phyloP scores from a whole-genome alignment of 1,140 invertebrate genomes.

The Dendrolimus punctatus region DNA sequence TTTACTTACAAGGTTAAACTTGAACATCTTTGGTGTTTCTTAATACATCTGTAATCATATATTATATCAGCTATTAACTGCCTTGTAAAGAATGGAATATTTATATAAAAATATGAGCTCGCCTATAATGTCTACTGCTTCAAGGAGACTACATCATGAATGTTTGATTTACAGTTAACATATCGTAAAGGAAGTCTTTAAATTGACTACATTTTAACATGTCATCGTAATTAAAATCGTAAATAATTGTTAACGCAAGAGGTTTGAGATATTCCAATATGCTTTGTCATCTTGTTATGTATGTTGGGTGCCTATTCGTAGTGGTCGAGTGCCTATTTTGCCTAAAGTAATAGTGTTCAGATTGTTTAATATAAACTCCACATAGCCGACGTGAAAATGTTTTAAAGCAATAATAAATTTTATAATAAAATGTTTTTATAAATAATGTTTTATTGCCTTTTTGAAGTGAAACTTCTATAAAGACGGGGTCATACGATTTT shows the following conservation, averaged over 20 bases:
- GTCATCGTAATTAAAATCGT: too few species aligned
- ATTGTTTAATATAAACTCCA: slow-evolving; percentile 6
- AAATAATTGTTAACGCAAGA: too few species aligned
- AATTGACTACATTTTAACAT: too few species aligned
- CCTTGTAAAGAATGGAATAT: background rate
- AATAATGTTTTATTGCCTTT: background rate
- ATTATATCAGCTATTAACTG: background rate
- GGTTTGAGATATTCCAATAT: background rate
- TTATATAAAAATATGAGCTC: background rate
- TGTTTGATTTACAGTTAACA: too few species aligned
- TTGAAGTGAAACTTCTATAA: too few species aligned
- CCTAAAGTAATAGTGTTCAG: slow-evolving; percentile 19
- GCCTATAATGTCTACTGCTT: background rate
- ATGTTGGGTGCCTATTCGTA: slow-evolving; percentile 7
- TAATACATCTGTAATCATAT: too few species aligned
- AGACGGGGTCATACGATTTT: too few species aligned
- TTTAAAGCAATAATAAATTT: slow-evolving; percentile 19
- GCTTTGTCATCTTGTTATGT: slow-evolving; percentile 1
- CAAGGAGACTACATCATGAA: background rate
- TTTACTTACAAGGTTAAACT: too few species aligned
- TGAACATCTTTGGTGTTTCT: too few species aligned
- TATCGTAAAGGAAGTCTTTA: too few species aligned
- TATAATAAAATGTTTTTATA: slow-evolving; percentile 14
- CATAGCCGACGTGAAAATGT: slow-evolving; percentile 2
- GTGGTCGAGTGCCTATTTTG: slow-evolving; percentile 14